phyloP scores from a whole-genome alignment of 2,113 vertebrate genomes.

The Haemorhous mexicanus region DNA sequence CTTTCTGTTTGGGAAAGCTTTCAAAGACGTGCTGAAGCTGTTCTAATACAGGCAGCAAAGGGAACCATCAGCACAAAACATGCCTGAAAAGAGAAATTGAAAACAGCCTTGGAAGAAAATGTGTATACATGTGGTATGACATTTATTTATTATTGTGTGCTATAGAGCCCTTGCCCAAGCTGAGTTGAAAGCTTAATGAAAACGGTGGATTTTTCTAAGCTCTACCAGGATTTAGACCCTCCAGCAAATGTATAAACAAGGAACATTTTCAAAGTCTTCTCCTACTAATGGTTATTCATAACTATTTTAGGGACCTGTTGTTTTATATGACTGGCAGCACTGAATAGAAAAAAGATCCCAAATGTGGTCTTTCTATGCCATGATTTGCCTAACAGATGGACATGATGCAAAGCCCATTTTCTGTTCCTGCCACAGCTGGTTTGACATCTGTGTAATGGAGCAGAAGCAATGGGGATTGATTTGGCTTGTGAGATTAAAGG shows the following conservation, averaged over 20 bases:
- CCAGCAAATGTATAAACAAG: constrained; percentile 45
- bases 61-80: constrained; percentile 28
- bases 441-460: neutral
- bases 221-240: constrained; percentile 38
- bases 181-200: constrained; percentile 51
- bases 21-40: constrained; percentile 30
- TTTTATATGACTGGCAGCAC: constrained; percentile 45
- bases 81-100: constrained; percentile 46
- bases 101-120: constrained; percentile 52
- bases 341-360: neutral
- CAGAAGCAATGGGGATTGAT: neutral
- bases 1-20: constrained; percentile 48
- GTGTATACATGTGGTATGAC: constrained; percentile 45
- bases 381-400: constrained; percentile 38
- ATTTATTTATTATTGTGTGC: constrained; percentile 57
- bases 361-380: neutral
- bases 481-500: neutral
- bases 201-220: constrained; percentile 46
- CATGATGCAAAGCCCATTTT: constrained; percentile 33
- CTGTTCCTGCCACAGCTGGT: constrained; percentile 15
- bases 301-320: constrained; percentile 32
- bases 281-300: constrained; percentile 37
- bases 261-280: constrained; percentile 38
- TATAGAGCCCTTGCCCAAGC: constrained; percentile 15
- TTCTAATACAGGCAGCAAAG: constrained; percentile 13